Evolutionary conservation across 2,113 vertebrate genomes (phyloP).

Genomic region (Elephantulus edwardii): DNA sequence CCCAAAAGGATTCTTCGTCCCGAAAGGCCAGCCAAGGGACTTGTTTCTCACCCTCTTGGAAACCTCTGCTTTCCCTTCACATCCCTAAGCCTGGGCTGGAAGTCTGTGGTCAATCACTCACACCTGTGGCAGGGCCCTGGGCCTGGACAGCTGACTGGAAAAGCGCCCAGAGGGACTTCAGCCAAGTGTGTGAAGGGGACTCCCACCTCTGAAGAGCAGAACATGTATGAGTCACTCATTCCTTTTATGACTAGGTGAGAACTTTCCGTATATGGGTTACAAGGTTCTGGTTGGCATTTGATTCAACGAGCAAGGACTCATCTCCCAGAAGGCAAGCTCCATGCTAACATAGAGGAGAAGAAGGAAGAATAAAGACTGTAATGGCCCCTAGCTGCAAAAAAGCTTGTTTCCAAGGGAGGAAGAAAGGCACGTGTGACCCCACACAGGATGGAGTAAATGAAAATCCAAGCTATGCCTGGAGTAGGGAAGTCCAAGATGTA

Average conservation of each 20-base stretch:
- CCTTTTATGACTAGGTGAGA: background rate
- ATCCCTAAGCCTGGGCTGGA: background rate
- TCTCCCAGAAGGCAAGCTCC: background rate
- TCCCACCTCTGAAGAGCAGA: background rate
- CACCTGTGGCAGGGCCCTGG: background rate
- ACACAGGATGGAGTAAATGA: background rate
- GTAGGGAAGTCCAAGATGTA: background rate
- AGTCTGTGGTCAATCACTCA: background rate
- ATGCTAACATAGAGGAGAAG: background rate
- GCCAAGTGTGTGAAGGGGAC: background rate
- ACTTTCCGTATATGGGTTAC: background rate
- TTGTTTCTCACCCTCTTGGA: background rate
- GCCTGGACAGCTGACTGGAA: background rate
- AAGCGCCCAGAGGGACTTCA: background rate
- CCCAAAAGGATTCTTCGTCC: background rate
- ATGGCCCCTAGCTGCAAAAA: background rate
- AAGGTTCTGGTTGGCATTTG: background rate
- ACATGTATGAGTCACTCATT: background rate
- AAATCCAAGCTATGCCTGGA: background rate
- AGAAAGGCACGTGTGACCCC: background rate
- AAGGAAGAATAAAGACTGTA: background rate
- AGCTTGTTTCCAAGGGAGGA: background rate
- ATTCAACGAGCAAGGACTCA: background rate
- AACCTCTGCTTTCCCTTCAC: slow-evolving; percentile 15
- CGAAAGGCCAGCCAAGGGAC: background rate